Evolutionary conservation across 2,797 vertebrate species (phyloP), one percentile per base, ranked within the genome.

Genomic region (Brotogeris chrysoptera): DNA sequence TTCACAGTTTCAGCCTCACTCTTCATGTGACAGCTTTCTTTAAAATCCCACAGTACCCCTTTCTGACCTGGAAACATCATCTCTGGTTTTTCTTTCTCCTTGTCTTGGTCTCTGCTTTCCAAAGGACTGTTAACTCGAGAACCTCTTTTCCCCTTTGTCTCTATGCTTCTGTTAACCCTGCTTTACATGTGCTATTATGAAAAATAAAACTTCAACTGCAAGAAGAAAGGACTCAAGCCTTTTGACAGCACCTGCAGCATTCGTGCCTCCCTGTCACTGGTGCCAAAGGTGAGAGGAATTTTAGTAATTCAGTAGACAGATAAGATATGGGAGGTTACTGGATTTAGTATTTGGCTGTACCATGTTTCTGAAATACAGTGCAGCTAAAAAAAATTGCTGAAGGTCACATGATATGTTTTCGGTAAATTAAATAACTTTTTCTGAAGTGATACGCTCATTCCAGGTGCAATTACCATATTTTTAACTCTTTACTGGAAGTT

Each of bases 201-300:
- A 90, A 93, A 96, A 61, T 30, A 64, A 53, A 86, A 71, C n/a
- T 77, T 74, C 55, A 81, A 5, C 32, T 70, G 24, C 32, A 43
- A 24, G 27, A 73, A 59, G 82, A 94, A 87, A 86, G 17, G 13
- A 86, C 19, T 64, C 32, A 65, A 78, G 39, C 16, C 25, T 38
- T 63, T 90, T 90, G 71, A 80, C 4, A 2, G 80, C 11, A 87
- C 82, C 44, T 34, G 38, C 80, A 87, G 49, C 39, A 55, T 69
- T 93, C 1, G 0, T 57, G 57, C 25, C 36, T 86, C 16, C 69
- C 52, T 84, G 74, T 85, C 46, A 38, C 34, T 80, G 60, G 41
- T 95, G 88, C 57, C 83, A 93, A 94, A 94, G 64, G 60, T 92
- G 74, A 89, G 52, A 73, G 49, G 80, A 85, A 95, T 89, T 92